phyloP scores from a whole-genome alignment of 2,888 invertebrate species.

The Brachyopa scutellaris region DNA sequence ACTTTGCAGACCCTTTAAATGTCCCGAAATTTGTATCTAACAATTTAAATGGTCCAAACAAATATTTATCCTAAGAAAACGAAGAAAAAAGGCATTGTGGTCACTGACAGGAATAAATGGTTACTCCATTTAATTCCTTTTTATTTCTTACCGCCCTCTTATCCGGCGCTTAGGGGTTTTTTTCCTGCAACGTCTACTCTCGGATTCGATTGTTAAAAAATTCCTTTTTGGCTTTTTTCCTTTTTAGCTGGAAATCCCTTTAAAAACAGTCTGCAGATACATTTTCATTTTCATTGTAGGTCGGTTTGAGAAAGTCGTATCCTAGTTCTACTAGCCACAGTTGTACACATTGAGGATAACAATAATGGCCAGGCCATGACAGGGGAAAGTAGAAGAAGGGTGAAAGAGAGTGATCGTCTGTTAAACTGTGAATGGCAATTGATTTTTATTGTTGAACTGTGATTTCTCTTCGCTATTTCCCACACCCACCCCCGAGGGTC shows the following conservation, averaged over 20 bases:
- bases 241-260: slow-evolving; percentile 31
- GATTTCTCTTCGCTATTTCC: slow-evolving; percentile 28
- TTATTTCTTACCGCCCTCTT: slow-evolving; percentile 1
- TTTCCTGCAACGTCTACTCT: slow-evolving; percentile 4
- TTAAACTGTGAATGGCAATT: slow-evolving; percentile 61
- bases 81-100: slow-evolving; percentile 21
- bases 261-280: slow-evolving; percentile 46
- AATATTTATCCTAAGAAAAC: slow-evolving; percentile 15
- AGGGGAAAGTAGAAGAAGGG: slow-evolving; percentile 8
- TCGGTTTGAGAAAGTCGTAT: slow-evolving; percentile 27
- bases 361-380: slow-evolving; percentile 22
- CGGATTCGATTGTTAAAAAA: slow-evolving; percentile 45
- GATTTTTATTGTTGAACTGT: slow-evolving; percentile 59
- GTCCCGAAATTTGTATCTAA: slow-evolving; percentile 9
- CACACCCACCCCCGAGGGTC: no score
- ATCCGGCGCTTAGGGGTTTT: neutral
- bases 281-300: slow-evolving; percentile 39
- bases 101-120: slow-evolving; percentile 67
- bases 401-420: slow-evolving; percentile 43
- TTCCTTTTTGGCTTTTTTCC: slow-evolving; percentile 20
- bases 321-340: slow-evolving; percentile 36
- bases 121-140: slow-evolving; percentile 55
- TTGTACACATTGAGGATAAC: slow-evolving; percentile 46
- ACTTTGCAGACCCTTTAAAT: no score
- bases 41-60: slow-evolving; percentile 8